Evolutionary conservation across 2,888 invertebrate species (phyloP), one percentile per base, ranked within the genome.

Genomic region (Calephelis perditalis): DNA sequence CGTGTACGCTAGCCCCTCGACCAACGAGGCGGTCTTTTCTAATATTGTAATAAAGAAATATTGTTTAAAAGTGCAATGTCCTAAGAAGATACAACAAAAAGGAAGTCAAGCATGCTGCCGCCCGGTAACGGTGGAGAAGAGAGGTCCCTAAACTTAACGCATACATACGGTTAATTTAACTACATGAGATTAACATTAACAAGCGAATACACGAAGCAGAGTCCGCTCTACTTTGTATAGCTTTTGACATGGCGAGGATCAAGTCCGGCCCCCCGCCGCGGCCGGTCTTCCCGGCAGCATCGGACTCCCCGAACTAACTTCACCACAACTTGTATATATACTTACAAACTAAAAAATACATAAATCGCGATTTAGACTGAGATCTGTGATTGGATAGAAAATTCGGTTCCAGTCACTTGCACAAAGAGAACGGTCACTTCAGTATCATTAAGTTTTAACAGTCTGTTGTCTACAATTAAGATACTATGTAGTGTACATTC

Each of bases 161-260:
- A 90, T 90, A 90, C 89, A 90, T 89, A 87, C 86, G 85, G 89
- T 90, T 89, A 89, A 88, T 80, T 88, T 89, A 89, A 81, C 78
- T 75, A 73, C 74, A 65, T 70, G 79, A 84, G 79, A 82, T 86
- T 87, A 89, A 90, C 77, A 86, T 90, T 84, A 90, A 89, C 89
- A 88, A 87, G 70, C 73, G 77, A 80, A 88, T 89, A 88, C 84
- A 89, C 89, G 89, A 90, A 88, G 89, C 88, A 89, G 40, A 40
- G 40, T 40, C 89, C 86, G 55, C 87, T 87, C 86, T 86, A 87
- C 87, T 72, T 40, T 71, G 63, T 64, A 68, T 69, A 70, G 70
- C 77, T 79, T 73, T 71, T 77, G 78, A 79, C 75, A 78, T 67
- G 74, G 87, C 87, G 87, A 84, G 86, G 86, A 81, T 82, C 77